Conservation (phyloP, 2,888 invertebrate genomes). For the Orchesellides sinensis region DNA sequence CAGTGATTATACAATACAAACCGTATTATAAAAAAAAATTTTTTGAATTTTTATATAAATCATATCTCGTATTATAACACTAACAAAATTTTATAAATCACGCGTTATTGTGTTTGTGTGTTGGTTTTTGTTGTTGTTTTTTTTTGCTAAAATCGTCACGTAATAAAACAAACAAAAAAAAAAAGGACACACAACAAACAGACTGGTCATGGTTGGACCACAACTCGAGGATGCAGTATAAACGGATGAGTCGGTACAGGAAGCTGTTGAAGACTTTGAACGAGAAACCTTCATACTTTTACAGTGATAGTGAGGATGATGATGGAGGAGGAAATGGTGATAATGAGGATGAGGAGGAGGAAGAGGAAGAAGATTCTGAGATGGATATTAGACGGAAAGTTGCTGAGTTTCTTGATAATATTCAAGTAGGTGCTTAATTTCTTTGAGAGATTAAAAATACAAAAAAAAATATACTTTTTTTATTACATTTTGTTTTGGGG, state of each 20-base stretch:
- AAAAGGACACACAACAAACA: conserved; percentile 83
- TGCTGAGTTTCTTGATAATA: conserved; percentile 20
- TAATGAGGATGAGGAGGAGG: background rate
- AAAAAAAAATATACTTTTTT: background rate
- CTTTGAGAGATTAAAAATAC: no score
- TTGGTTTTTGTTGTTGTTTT: background rate
- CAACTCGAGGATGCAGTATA: conserved; percentile 87
- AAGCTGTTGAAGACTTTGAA: conserved; percentile 38
- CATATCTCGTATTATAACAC: no score
- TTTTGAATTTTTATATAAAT: no score
- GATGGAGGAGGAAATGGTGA: no score
- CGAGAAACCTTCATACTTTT: background rate
- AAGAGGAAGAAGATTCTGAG: no score
- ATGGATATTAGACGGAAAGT: conserved; percentile 2
- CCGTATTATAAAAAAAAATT: no score
- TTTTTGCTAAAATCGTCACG: background rate
- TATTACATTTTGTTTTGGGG: background rate
- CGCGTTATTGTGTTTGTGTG: background rate
- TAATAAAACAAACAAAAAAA: conserved; percentile 80
- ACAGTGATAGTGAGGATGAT: no score
- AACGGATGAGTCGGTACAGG: conserved; percentile 77
- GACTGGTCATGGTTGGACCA: conserved; percentile 93
- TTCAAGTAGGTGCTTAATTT: conserved; percentile 37
- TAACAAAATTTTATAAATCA: no score
- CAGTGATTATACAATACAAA: no score